phyloP scores from a whole-genome alignment of 23 tunicate genomes.

The Trididemnum clinides region DNA sequence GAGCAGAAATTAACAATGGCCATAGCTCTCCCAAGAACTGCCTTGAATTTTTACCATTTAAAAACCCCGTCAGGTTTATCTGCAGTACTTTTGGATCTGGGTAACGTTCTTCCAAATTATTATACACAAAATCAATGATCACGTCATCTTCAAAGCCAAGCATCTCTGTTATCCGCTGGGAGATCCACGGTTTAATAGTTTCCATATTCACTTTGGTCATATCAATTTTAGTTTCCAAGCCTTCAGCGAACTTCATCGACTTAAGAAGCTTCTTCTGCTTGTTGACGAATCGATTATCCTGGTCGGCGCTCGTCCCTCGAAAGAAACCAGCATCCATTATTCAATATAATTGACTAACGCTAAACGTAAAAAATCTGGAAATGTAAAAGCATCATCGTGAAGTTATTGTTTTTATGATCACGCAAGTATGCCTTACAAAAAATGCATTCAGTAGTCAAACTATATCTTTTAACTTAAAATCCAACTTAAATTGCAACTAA shows the following conservation, averaged over 20 bases:
- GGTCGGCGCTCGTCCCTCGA: slow-evolving; percentile 97
- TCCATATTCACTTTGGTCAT: slow-evolving; percentile 84
- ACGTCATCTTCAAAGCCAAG: slow-evolving; percentile 97
- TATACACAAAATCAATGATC: slow-evolving; percentile 81
- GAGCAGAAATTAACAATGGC: slow-evolving; percentile 87
- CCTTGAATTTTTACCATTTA: slow-evolving; percentile 91
- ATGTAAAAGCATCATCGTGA: too few species aligned
- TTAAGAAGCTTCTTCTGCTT: slow-evolving; percentile 93
- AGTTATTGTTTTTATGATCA: too few species aligned
- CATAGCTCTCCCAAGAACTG: slow-evolving; percentile 86
- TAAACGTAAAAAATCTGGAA: too few species aligned
- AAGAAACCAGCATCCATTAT: slow-evolving; percentile 64
- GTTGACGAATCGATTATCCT: slow-evolving; percentile 92
- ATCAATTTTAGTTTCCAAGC: slow-evolving; percentile 68
- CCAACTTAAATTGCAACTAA: too few species aligned
- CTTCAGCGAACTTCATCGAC: slow-evolving; percentile 96
- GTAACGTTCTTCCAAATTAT: slow-evolving; percentile 68
- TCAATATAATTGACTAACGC: too few species aligned
- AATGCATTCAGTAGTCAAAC: too few species aligned
- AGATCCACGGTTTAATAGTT: slow-evolving; percentile 91
- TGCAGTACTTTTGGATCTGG: slow-evolving; percentile 95
- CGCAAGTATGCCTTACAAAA: too few species aligned
- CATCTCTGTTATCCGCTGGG: slow-evolving; percentile 73
- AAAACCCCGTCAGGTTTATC: slow-evolving; percentile 92
- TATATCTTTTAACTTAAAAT: too few species aligned